Evolutionary conservation across 2,888 invertebrate genomes (phyloP).

Genomic region (Meteorus colon): DNA sequence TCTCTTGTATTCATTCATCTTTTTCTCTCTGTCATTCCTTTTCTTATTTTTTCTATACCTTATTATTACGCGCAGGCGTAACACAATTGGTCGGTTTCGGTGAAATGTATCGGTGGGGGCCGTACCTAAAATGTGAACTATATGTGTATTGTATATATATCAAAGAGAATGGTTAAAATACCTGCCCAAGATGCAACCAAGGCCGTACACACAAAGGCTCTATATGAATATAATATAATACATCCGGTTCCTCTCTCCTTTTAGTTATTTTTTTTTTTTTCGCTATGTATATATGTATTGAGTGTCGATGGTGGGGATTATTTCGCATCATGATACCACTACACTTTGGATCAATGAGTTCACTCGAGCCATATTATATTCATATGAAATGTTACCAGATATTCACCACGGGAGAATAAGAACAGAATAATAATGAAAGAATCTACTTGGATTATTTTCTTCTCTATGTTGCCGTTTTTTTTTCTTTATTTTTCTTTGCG

Average conservation of each 20-base stretch:
- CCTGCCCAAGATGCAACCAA: conserved; percentile 1
- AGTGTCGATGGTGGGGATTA: conserved; percentile 2
- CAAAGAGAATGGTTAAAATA: not conserved
- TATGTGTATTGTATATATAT: not conserved
- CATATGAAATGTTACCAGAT: not conserved
- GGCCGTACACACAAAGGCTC: not conserved
- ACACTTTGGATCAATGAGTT: conserved; percentile 2
- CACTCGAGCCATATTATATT: not conserved
- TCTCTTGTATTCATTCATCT: too few species aligned
- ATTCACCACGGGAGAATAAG: not conserved
- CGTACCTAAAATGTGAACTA: not conserved
- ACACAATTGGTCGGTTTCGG: not conserved
- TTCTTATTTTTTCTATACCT: too few species aligned
- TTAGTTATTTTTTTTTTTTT: not conserved
- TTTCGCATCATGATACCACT: conserved; percentile 10
- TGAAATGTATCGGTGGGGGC: not conserved
- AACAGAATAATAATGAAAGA: not conserved
- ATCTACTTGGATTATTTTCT: not conserved
- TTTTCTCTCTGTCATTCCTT: too few species aligned
- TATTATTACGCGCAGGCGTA: not conserved
- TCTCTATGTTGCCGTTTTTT: not conserved
- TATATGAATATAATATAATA: not conserved
- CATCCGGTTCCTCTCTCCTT: conserved; percentile 1
- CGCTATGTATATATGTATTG: not conserved
- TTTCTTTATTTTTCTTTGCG: not conserved